These are phyloP conservation scores for Andrena chrysosceles DNA, from an alignment of 2,888 invertebrate genomes.

Conservation along the genomic window DNA sequence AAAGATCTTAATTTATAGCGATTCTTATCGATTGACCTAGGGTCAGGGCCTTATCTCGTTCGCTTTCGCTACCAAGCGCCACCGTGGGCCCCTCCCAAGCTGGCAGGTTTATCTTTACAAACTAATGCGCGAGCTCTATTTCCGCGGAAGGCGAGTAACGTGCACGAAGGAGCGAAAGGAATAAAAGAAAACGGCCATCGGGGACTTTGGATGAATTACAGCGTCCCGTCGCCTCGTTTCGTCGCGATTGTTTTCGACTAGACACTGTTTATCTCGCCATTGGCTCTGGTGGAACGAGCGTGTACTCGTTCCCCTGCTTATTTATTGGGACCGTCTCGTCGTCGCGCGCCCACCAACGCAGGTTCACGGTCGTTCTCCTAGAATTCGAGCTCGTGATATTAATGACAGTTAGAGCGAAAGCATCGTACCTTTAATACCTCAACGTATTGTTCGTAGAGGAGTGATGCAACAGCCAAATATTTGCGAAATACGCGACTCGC, in stretches of 20 bases:
- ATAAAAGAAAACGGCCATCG: slow-evolving; percentile 14
- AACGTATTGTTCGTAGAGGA: background rate
- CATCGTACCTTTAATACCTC: background rate
- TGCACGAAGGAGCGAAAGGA: slow-evolving; percentile 31
- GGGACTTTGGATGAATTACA: slow-evolving; percentile 66
- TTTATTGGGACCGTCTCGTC: slow-evolving; percentile 57
- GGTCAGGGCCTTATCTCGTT: slow-evolving; percentile 61
- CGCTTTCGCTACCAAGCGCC: slow-evolving; percentile 47
- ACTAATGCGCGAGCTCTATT: slow-evolving; percentile 63
- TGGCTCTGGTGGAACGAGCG: slow-evolving; percentile 38
- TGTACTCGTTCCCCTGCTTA: slow-evolving; percentile 45
- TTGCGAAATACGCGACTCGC: too few species aligned
- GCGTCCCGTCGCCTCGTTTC: slow-evolving; percentile 55
- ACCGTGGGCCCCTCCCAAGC: slow-evolving; percentile 9
- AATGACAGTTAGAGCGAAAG: background rate
- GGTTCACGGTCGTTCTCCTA: slow-evolving; percentile 36
- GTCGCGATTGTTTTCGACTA: slow-evolving; percentile 76
- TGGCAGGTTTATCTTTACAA: slow-evolving; percentile 50
- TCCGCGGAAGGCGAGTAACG: slow-evolving; percentile 37
- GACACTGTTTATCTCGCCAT: slow-evolving; percentile 65
- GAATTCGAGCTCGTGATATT: slow-evolving; percentile 13
- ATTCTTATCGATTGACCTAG: slow-evolving; percentile 62
- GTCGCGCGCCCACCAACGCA: slow-evolving; percentile 17
- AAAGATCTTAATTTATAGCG: slow-evolving; percentile 68
- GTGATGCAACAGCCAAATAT: background rate